phyloP scores from a whole-genome alignment of 2,113 vertebrate genomes.

The Panthera tigris region DNA sequence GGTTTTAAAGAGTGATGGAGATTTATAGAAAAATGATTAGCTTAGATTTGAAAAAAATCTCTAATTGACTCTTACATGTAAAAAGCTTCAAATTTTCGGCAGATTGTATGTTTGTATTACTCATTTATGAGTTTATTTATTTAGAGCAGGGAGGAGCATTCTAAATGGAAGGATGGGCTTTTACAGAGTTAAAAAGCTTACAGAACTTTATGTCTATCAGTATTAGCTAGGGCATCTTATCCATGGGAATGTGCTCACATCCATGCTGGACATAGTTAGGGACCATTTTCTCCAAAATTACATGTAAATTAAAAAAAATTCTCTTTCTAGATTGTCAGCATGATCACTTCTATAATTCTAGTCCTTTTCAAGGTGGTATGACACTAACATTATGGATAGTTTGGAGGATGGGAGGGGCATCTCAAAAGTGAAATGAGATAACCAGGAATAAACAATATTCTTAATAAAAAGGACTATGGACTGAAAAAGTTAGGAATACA shows the following conservation, averaged over 20 bases:
- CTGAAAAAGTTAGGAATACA: neutral
- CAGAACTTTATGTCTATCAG: too few relatives aligned
- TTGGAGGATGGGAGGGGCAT: fast-evolving
- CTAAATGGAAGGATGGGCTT: neutral
- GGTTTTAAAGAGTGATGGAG: neutral
- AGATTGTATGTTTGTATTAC: fast-evolving
- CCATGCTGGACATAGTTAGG: neutral
- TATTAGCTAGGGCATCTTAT: too few relatives aligned
- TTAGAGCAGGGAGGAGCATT: neutral
- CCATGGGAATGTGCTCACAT: fast-evolving
- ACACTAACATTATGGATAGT: neutral
- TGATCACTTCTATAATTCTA: neutral
- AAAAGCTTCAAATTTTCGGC: neutral
- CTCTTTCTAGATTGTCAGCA: neutral
- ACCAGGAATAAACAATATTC: neutral
- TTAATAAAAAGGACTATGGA: neutral
- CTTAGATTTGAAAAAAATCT: neutral
- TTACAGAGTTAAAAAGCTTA: neutral
- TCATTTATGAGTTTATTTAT: neutral
- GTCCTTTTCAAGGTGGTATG: neutral
- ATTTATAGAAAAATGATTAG: neutral
- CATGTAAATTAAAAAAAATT: neutral
- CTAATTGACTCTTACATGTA: neutral
- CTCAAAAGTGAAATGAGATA: neutral
- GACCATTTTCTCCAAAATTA: neutral